phyloP scores from a whole-genome alignment of 2,888 invertebrate species.

The Herminia tarsipennalis region DNA sequence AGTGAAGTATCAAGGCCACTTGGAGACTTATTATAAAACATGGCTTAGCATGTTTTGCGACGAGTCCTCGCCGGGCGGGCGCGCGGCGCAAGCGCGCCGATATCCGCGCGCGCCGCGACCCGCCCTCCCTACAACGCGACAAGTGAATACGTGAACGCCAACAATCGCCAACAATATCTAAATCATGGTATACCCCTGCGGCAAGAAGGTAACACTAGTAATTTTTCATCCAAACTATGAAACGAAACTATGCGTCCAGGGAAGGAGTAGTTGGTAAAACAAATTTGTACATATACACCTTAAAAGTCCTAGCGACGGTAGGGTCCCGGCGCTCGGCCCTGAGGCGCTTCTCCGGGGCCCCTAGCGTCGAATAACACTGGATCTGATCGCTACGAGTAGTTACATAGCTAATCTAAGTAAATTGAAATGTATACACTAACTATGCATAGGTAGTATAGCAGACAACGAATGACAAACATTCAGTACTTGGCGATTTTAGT shows the following conservation, averaged over 20 bases:
- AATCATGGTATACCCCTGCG: conserved; percentile 82
- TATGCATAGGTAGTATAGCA: conserved; percentile 71
- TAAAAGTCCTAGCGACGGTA: conserved; percentile 43
- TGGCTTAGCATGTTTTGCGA: conserved; percentile 72
- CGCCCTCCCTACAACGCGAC: conserved; percentile 45
- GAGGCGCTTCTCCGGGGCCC: conserved; percentile 2
- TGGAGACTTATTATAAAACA: conserved; percentile 81
- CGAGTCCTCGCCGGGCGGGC: conserved; percentile 60
- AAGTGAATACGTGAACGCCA: conserved; percentile 66
- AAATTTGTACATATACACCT: conserved; percentile 80
- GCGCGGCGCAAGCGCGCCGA: conserved; percentile 24
- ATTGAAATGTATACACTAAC: conserved; percentile 76
- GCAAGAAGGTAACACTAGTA: conserved; percentile 75
- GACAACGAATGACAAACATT: conserved; percentile 65
- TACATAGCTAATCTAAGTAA: conserved; percentile 73
- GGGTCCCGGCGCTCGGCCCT: conserved; percentile 14
- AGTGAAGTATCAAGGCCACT: conserved; percentile 85
- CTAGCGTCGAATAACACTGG: conserved; percentile 32
- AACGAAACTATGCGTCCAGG: conserved; percentile 65
- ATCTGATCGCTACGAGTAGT: conserved; percentile 61
- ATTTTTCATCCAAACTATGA: conserved; percentile 77
- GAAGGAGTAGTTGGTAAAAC: conserved; percentile 69
- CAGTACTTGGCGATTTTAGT: conserved; percentile 70
- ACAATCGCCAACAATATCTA: conserved; percentile 77
- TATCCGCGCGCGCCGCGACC: conserved; percentile 42